phyloP scores from a whole-genome alignment of 1,140 invertebrate genomes.

The Wiebesia pumilae region DNA sequence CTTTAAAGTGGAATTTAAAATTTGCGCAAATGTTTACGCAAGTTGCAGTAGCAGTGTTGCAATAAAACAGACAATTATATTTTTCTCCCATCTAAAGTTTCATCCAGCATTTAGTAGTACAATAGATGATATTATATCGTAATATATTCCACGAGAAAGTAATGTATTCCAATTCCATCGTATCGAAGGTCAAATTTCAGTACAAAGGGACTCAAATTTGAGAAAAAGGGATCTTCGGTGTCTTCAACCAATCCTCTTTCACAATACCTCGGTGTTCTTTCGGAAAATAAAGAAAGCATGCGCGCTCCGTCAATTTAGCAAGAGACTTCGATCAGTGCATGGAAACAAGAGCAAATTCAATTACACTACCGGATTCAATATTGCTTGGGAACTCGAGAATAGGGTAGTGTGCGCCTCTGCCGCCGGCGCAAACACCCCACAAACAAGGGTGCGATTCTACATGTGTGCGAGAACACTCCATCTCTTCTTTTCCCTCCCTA shows the following conservation, averaged over 20 bases:
- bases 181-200: constrained; percentile 34
- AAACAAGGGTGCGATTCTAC: constrained; percentile 66
- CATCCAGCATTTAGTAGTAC: neutral
- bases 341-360: constrained; percentile 68
- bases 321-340: constrained; percentile 60
- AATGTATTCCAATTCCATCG: constrained; percentile 24
- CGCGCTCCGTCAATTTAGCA: constrained; percentile 28
- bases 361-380: constrained; percentile 64
- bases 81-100: too few species aligned
- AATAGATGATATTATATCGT: constrained; percentile 14
- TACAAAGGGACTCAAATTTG: constrained; percentile 3
- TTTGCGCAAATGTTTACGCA: too few species aligned
- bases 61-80: too few species aligned
- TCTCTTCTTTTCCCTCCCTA: neutral
- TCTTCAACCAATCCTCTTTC: neutral
- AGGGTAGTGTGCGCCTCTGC: constrained; percentile 47
- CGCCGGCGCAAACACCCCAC: constrained; percentile 62
- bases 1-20: too few species aligned
- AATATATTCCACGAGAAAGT: constrained; percentile 29
- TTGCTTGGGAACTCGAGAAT: constrained; percentile 56
- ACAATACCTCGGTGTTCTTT: neutral
- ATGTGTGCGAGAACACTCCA: constrained; percentile 43
- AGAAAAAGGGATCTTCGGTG: neutral
- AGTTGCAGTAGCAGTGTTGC: too few species aligned
- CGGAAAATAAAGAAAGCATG: constrained; percentile 30